These are phyloP conservation scores for Tinea pellionella DNA, from an alignment of 2,888 invertebrate genomes.

Conservation along the genomic window DNA sequence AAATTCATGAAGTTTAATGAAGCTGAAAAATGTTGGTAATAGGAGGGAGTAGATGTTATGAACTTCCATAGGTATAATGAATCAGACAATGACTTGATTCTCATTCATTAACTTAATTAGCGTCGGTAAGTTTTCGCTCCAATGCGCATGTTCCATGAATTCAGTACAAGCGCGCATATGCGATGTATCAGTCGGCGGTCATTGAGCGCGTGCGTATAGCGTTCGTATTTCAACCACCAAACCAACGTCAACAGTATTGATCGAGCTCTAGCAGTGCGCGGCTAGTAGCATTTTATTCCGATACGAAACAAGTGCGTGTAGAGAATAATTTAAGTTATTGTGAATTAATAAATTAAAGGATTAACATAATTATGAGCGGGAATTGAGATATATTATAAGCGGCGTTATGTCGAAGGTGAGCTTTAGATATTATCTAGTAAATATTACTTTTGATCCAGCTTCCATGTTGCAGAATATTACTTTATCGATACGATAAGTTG, in stretches of 20 bases:
- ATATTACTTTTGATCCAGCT: background rate
- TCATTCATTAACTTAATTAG: constrained; percentile 2
- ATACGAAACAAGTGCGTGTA: background rate
- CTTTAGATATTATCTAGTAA: background rate
- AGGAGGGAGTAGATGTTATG: too few relatives aligned
- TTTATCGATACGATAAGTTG: background rate
- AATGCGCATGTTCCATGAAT: background rate
- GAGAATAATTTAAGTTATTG: background rate
- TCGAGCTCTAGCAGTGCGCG: constrained; percentile 5
- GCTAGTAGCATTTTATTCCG: background rate
- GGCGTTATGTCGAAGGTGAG: constrained; percentile 6
- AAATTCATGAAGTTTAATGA: background rate
- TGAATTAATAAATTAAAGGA: background rate
- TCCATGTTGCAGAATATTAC: background rate
- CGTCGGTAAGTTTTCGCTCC: background rate
- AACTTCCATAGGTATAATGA: background rate
- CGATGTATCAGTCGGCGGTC: background rate
- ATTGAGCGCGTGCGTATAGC: background rate
- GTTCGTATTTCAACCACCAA: background rate
- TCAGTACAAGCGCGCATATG: constrained; percentile 1
- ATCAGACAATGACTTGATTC: background rate
- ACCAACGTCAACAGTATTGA: background rate
- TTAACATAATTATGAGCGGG: background rate
- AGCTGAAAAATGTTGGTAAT: background rate
- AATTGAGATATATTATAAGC: background rate